phyloP scores from a whole-genome alignment of 2,888 invertebrate species.

The Atethmia centrago region DNA sequence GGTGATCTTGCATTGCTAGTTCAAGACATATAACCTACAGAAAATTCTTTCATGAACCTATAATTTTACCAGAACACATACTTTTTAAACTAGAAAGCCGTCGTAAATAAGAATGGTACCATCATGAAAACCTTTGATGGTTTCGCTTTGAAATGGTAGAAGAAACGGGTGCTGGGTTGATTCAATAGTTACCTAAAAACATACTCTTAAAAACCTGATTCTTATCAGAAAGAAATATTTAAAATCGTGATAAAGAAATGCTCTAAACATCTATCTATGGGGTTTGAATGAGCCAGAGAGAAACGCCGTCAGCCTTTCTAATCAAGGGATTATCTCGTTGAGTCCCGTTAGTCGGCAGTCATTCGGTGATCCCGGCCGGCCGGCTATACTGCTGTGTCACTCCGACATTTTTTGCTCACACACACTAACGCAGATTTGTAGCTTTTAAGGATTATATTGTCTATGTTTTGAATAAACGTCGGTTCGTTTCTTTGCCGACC shows the following conservation, averaged over 20 bases:
- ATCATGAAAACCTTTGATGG: neutral
- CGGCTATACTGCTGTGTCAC: constrained; percentile 64
- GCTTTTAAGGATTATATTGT: constrained; percentile 59
- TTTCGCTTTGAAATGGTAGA: neutral
- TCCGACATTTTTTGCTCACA: constrained; percentile 68
- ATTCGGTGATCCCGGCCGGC: constrained; percentile 60
- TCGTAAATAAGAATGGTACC: neutral
- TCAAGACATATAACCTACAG: neutral
- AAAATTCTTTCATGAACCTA: neutral
- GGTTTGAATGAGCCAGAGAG: constrained; percentile 69
- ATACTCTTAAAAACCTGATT: constrained; percentile 2
- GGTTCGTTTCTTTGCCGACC: constrained; percentile 56
- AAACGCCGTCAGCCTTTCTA: constrained; percentile 75
- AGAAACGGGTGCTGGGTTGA: neutral
- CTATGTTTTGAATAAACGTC: constrained; percentile 62
- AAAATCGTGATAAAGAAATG: constrained; percentile 40
- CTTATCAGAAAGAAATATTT: constrained; percentile 11
- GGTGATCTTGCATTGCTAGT: neutral
- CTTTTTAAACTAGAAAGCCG: neutral
- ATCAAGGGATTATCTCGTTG: constrained; percentile 81
- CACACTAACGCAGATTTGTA: constrained; percentile 64
- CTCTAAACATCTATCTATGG: constrained; percentile 52
- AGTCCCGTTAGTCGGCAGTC: constrained; percentile 73
- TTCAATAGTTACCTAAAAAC: neutral
- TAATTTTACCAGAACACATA: neutral